These are phyloP conservation scores for Diaperis boleti DNA, from an alignment of 2,888 invertebrate species.

Conservation along the genomic window DNA sequence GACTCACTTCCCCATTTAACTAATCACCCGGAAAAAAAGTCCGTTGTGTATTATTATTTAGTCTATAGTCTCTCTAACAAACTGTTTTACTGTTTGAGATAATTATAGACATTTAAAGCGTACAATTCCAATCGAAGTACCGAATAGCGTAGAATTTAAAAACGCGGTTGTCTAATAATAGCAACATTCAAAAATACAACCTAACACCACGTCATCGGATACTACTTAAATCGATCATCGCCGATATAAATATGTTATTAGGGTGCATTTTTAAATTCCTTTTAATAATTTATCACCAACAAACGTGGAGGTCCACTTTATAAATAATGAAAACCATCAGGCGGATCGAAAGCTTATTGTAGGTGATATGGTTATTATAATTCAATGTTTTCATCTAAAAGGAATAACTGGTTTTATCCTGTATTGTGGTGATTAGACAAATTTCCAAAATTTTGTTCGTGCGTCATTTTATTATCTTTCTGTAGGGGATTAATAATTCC, in stretches of 20 bases:
- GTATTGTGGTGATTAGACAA: too few species aligned
- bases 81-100: background rate
- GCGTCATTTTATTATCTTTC: too few species aligned
- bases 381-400: too few species aligned
- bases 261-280: constrained; percentile 35
- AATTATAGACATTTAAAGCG: constrained; percentile 23
- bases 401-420: too few species aligned
- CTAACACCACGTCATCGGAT: constrained; percentile 33
- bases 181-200: constrained; percentile 14
- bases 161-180: constrained; percentile 24
- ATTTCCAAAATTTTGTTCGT: too few species aligned
- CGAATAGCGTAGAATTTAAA: background rate
- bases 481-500: constrained; percentile 2
- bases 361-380: too few species aligned
- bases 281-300: constrained; percentile 25
- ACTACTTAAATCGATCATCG: constrained; percentile 37
- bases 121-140: constrained; percentile 18
- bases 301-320: constrained; percentile 12
- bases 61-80: background rate
- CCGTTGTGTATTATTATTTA: background rate
- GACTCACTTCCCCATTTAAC: constrained; percentile 1
- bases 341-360: too few species aligned
- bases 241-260: constrained; percentile 32
- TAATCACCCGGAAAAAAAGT: constrained; percentile 1
- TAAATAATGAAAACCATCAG: constrained; percentile 10